Conservation (phyloP, 53 echinoderm and acorn worm genomes). For the Echinometra lucunter region DNA sequence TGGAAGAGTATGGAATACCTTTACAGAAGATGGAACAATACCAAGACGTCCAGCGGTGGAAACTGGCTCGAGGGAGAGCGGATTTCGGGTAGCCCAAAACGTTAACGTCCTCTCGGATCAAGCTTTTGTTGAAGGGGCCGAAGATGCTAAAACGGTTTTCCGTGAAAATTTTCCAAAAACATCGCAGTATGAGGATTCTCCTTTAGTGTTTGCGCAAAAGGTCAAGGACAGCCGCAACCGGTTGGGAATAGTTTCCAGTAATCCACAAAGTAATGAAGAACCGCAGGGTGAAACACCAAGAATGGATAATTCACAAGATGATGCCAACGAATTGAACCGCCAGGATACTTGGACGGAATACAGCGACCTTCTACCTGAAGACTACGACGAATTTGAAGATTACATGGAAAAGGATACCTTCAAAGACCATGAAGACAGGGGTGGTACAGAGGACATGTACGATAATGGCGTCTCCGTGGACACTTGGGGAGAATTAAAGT, state of each 20-base stretch:
- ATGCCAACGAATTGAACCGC: not conserved
- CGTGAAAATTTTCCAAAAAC: not conserved
- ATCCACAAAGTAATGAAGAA: too few relatives aligned
- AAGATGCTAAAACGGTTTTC: not conserved
- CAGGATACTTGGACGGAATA: not conserved
- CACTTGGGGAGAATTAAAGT: conserved; percentile 7
- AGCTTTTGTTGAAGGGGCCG: not conserved
- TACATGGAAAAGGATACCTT: not conserved
- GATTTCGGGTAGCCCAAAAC: too few relatives aligned
- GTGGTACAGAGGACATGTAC: not conserved
- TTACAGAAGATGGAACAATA: not conserved
- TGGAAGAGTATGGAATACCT: not conserved
- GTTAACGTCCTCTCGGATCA: not conserved
- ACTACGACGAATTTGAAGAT: conserved; percentile 3
- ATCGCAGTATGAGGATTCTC: not conserved
- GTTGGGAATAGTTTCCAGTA: not conserved
- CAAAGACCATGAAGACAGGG: not conserved
- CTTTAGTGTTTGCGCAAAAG: not conserved
- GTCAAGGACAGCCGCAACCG: not conserved
- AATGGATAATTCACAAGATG: not conserved
- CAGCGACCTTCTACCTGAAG: not conserved
- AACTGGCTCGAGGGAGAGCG: not conserved
- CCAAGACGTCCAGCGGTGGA: not conserved
- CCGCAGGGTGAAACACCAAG: not conserved
- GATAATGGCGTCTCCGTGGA: not conserved